phyloP scores from a whole-genome alignment of 2,113 vertebrate species.

The Casuarius casuarius region DNA sequence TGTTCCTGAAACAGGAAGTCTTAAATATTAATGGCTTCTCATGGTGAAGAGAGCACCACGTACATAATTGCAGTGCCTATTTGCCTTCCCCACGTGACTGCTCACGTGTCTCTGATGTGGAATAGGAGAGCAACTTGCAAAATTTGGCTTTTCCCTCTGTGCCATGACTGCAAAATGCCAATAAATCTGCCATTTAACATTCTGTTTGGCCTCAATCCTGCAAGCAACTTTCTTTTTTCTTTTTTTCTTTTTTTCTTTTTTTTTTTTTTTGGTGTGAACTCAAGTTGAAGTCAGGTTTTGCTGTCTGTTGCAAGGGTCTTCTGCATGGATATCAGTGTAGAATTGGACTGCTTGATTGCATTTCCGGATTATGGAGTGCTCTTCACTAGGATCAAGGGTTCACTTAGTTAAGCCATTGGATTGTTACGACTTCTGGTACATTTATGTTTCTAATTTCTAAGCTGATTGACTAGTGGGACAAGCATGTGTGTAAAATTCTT shows the following conservation, averaged over 20 bases:
- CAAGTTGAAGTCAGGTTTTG: not conserved
- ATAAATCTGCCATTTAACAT: not conserved
- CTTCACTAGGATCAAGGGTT: not conserved
- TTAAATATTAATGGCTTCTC: not conserved
- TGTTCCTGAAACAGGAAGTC: not conserved
- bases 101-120: not conserved
- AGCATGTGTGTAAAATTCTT: not conserved
- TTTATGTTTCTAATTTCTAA: not conserved
- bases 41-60: not conserved
- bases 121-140: not conserved
- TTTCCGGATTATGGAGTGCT: not conserved
- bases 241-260: no score
- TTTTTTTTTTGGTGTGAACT: not conserved
- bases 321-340: not conserved
- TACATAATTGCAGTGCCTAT: accelerated
- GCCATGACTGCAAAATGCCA: not conserved
- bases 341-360: not conserved
- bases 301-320: not conserved
- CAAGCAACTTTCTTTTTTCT: not conserved
- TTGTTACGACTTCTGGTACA: accelerated
- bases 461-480: accelerated
- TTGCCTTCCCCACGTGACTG: not conserved
- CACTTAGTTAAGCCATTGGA: not conserved
- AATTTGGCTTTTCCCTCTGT: not conserved
- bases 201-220: not conserved